phyloP scores from a whole-genome alignment of 2,888 invertebrate species.

The Drosophila antonietae region DNA sequence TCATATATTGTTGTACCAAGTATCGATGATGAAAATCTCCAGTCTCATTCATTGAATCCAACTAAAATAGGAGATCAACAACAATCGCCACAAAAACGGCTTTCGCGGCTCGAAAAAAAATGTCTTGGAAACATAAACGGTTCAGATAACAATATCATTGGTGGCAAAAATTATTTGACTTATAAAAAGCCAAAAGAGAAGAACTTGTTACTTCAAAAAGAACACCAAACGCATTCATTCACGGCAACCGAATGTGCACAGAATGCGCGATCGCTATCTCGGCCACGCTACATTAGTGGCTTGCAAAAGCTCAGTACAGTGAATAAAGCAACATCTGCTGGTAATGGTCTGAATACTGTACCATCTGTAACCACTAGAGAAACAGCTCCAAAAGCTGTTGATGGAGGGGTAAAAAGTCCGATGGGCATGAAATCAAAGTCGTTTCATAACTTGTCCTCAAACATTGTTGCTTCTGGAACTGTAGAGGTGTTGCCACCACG shows the following conservation, averaged over 20 bases:
- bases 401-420: slow-evolving; percentile 81
- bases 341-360: slow-evolving; percentile 69
- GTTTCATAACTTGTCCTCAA: slow-evolving; percentile 83
- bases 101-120: slow-evolving; percentile 76
- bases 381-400: slow-evolving; percentile 26
- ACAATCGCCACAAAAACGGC: slow-evolving; percentile 50
- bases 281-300: slow-evolving; percentile 82
- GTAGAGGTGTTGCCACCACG: slow-evolving; percentile 31
- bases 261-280: slow-evolving; percentile 67
- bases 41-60: slow-evolving; percentile 5
- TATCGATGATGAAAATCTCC: slow-evolving; percentile 77
- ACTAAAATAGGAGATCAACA: slow-evolving; percentile 20
- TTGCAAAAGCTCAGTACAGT: slow-evolving; percentile 79
- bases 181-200: slow-evolving; percentile 83
- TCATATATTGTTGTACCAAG: slow-evolving; percentile 83
- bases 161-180: slow-evolving; percentile 77
- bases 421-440: slow-evolving; percentile 85
- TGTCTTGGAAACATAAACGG: slow-evolving; percentile 59
- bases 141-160: slow-evolving; percentile 13
- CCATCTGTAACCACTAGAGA: slow-evolving; percentile 26
- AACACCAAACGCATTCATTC: slow-evolving; percentile 22
- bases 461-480: slow-evolving; percentile 34
- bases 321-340: slow-evolving; percentile 82
- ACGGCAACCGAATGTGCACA: slow-evolving; percentile 9
- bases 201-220: slow-evolving; percentile 30